Evolutionary conservation across 2,888 invertebrate species (phyloP).

Genomic region (Bimastos eiseni): DNA sequence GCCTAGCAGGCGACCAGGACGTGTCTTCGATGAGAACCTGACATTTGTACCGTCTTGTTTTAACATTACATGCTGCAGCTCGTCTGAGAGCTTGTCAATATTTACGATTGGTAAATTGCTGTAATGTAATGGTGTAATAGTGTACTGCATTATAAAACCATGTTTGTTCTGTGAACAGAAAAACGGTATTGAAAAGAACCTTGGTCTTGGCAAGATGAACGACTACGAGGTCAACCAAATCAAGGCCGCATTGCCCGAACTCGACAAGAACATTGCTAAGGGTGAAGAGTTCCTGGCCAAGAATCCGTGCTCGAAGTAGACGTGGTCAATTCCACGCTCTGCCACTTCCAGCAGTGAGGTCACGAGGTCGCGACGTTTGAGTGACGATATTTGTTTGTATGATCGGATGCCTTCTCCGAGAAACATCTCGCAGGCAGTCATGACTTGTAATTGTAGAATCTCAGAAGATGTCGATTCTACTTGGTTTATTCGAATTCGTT

Average conservation of each 20-base stretch:
- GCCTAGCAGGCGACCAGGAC: too few species aligned
- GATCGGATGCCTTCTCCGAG: background rate
- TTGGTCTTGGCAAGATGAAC: constrained; percentile 84
- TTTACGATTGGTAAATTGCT: too few species aligned
- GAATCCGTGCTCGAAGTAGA: constrained; percentile 30
- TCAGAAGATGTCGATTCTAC: background rate
- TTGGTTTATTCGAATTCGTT: background rate
- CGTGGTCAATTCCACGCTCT: background rate
- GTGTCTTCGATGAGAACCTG: too few species aligned
- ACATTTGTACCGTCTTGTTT: too few species aligned
- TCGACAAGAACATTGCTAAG: constrained; percentile 89
- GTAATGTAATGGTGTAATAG: too few species aligned
- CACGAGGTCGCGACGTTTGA: background rate
- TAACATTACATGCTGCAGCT: too few species aligned
- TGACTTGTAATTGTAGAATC: background rate
- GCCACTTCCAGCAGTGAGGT: background rate
- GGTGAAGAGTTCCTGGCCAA: constrained; percentile 78
- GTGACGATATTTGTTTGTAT: background rate
- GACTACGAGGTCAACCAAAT: constrained; percentile 81
- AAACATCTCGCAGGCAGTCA: background rate
- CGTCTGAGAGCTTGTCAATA: too few species aligned
- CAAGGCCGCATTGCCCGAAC: constrained; percentile 85
- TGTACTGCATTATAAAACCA: background rate
- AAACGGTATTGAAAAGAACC: constrained; percentile 87
- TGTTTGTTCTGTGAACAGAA: constrained; percentile 65